Evolutionary conservation across 2,113 vertebrate species (phyloP), one percentile per base, ranked within the genome.

Genomic region (Lepidothrix coronata): DNA sequence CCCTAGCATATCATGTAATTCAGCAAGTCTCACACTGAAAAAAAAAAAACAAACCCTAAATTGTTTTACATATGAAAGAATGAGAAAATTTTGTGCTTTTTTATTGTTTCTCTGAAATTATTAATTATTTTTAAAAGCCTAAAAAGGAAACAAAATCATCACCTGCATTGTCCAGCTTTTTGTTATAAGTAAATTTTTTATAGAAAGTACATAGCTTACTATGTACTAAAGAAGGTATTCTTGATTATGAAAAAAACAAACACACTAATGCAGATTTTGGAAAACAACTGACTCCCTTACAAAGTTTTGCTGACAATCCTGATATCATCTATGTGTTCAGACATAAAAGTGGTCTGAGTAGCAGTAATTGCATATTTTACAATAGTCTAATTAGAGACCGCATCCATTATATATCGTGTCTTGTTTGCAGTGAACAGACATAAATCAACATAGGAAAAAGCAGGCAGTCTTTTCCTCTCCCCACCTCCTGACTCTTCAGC

Each of bases 331-430:
- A 43, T 88, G 14, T 94, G 73, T 78, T 76, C 90, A 97, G 83
- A 92, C 63, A 85, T 91, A 79, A 90, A 96, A 95, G 71, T 70
- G 33, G 67, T 94, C 84, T 96, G 95, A 96, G 67, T 91, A 97
- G 70, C 84, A 93, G 28, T 96, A 96, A 94, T 96, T 92, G 79
- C 66, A 66, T 85, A 84, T 95, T 97, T 96, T 94, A 78, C 52
- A 92, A 63, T 17, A 63, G 51, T 41, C 55, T 93, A 94, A 97
- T 95, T 96, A 95, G 96, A 93, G 14, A 87, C 24, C 18, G 70
- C 31, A 83, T 91, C 68, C 43, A 86, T 95, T 95, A 93, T 80
- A 75, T 78, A 81, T 46, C 95, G 35, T 46, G 28, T 81, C 84
- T 92, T 76, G 44, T 78, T 93, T 85, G 39, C 52, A 87, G 39